Conservation (phyloP, 2,888 invertebrate genomes). For the Ceramica pisi region DNA sequence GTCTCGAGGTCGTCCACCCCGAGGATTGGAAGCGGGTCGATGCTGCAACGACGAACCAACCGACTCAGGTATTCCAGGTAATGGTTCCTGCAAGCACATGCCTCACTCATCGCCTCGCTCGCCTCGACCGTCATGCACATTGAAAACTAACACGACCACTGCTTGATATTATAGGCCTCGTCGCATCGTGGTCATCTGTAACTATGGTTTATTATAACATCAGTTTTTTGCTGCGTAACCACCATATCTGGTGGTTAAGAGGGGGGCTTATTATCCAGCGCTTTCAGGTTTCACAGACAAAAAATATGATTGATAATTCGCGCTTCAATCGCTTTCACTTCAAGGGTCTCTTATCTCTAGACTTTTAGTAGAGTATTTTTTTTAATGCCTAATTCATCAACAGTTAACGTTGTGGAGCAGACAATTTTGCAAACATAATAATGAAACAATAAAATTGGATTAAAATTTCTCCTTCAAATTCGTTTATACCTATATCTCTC, state of each 20-base stretch:
- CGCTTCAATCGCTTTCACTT: no score
- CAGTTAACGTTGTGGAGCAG: no score
- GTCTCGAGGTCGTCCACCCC: conserved; percentile 96
- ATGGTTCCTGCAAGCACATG: conserved; percentile 93
- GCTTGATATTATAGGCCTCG: conserved; percentile 25
- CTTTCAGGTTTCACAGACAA: neutral
- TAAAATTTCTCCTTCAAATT: no score
- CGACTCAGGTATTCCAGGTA: conserved; percentile 97
- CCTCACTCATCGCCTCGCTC: conserved; percentile 79
- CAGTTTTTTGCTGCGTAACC: neutral
- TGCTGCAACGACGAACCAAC: conserved; percentile 92
- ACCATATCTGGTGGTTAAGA: no score
- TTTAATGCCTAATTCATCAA: no score
- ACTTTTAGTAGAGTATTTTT: no score
- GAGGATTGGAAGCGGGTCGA: conserved; percentile 95
- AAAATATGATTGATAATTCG: no score
- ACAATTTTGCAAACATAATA: no score
- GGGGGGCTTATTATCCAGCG: no score
- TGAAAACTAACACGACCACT: conserved; percentile 14
- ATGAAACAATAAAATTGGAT: no score
- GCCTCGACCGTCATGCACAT: conserved; percentile 46
- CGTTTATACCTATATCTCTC: neutral
- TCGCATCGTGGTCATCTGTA: neutral
- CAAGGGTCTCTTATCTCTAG: no score
- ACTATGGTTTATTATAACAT: conserved; percentile 3